These are phyloP conservation scores for Campoletis sonorensis DNA, from an alignment of 1,140 invertebrate species.

Conservation along the genomic window DNA sequence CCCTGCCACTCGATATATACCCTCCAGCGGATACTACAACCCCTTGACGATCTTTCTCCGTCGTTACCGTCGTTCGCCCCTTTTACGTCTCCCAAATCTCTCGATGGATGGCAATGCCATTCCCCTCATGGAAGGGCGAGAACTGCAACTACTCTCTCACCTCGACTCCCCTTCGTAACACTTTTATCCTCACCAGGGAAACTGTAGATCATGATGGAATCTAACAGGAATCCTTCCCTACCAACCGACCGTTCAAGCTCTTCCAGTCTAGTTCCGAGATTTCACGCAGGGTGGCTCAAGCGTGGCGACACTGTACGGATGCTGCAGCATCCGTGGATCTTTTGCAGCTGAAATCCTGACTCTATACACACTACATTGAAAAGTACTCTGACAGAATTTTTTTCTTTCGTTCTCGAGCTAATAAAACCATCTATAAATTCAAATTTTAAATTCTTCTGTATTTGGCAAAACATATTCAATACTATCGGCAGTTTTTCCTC, in stretches of 20 bases:
- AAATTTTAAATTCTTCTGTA: too few relatives aligned
- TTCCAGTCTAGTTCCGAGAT: neutral
- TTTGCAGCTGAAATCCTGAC: too few relatives aligned
- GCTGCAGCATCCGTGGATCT: neutral
- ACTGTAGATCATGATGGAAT: constrained; percentile 1
- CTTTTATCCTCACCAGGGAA: neutral
- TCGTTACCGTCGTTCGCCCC: neutral
- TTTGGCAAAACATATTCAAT: too few relatives aligned
- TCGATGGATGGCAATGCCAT: neutral
- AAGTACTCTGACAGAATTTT: too few relatives aligned
- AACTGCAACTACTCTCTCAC: neutral
- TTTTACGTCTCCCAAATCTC: neutral
- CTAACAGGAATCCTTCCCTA: neutral
- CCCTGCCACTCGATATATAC: neutral
- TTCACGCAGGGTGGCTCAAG: constrained; percentile 45
- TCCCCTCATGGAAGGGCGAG: neutral
- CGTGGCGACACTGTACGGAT: constrained; percentile 51
- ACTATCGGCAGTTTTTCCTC: too few relatives aligned
- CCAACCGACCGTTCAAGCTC: neutral
- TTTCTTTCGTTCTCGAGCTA: too few relatives aligned
- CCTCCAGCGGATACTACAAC: neutral
- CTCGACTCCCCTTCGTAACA: neutral
- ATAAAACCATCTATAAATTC: too few relatives aligned
- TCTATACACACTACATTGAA: too few relatives aligned
- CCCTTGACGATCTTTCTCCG: neutral